Conservation (phyloP, 2,113 vertebrate species). For the Telmatochromis sp. region DNA sequence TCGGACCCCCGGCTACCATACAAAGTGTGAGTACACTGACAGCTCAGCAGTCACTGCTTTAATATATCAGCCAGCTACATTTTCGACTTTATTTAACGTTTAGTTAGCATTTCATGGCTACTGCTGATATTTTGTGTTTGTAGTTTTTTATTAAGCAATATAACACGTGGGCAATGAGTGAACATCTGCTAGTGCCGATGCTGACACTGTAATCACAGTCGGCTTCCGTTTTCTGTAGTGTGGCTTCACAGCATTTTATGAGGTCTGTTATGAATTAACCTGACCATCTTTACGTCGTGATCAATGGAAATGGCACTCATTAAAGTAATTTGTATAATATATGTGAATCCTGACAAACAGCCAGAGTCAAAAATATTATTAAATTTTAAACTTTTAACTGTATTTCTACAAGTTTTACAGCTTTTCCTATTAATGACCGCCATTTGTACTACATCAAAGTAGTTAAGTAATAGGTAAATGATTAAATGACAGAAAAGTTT, state of each 20-base stretch:
- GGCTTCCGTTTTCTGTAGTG: not conserved
- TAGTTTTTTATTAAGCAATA: rapidly evolving
- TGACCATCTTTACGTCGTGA: not conserved
- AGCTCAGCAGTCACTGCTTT: constrained; percentile 20
- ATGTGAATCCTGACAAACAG: not conserved
- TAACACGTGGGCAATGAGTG: not conserved
- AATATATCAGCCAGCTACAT: too few species aligned
- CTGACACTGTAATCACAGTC: not conserved
- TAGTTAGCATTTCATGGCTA: not conserved
- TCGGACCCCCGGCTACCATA: constrained; percentile 77
- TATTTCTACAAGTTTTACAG: not conserved
- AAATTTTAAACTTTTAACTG: not conserved
- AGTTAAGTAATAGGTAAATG: not conserved
- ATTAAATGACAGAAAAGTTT: not conserved
- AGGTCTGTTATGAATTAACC: not conserved
- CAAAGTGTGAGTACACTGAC: constrained; percentile 74
- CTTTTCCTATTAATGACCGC: not conserved
- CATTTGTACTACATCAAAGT: not conserved
- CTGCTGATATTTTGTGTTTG: not conserved
- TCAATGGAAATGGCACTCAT: not conserved
- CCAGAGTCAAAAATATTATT: not conserved
- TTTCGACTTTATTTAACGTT: not conserved
- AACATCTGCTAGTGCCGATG: not conserved
- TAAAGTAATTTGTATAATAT: not conserved
- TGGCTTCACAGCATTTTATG: not conserved